Conservation (phyloP, 1,140 invertebrate genomes). For the Phocides pigmalion region DNA sequence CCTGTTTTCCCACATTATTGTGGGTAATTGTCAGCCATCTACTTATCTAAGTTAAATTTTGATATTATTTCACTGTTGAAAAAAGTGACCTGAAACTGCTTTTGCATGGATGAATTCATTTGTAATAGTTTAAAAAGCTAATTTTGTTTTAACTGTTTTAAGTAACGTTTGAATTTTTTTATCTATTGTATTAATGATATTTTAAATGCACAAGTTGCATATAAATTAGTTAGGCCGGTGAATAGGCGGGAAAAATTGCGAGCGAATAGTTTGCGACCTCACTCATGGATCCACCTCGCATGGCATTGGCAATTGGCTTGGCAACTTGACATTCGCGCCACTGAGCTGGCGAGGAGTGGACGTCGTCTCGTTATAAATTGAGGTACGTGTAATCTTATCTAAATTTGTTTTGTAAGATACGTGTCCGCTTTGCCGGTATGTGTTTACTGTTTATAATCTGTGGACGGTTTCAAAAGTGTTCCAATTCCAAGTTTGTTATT, state of each 20-base stretch:
- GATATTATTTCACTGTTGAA: too few species aligned
- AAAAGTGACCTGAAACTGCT: too few species aligned
- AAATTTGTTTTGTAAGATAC: neutral
- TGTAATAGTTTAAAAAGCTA: too few species aligned
- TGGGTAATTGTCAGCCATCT: too few species aligned
- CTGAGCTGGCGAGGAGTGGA: slow-evolving; percentile 41
- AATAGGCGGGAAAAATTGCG: slow-evolving; percentile 2
- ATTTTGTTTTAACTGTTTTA: too few species aligned
- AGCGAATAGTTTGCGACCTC: slow-evolving; percentile 20
- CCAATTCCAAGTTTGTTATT: neutral
- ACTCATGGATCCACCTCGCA: slow-evolving; percentile 8
- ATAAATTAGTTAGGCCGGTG: neutral
- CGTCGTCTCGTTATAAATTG: slow-evolving; percentile 14
- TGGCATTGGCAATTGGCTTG: slow-evolving; percentile 34
- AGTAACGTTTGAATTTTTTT: too few species aligned
- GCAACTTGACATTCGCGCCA: slow-evolving; percentile 46
- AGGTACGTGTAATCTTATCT: slow-evolving; percentile 15
- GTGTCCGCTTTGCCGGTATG: neutral
- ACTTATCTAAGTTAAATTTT: too few species aligned
- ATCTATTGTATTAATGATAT: too few species aligned
- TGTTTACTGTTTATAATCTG: slow-evolving; percentile 1
- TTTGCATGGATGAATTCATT: too few species aligned
- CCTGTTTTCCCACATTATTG: too few species aligned
- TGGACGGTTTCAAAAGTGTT: slow-evolving; percentile 1
- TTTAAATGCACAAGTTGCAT: neutral